Conservation (phyloP, 2,888 invertebrate genomes). For the Agrotis segetum region DNA sequence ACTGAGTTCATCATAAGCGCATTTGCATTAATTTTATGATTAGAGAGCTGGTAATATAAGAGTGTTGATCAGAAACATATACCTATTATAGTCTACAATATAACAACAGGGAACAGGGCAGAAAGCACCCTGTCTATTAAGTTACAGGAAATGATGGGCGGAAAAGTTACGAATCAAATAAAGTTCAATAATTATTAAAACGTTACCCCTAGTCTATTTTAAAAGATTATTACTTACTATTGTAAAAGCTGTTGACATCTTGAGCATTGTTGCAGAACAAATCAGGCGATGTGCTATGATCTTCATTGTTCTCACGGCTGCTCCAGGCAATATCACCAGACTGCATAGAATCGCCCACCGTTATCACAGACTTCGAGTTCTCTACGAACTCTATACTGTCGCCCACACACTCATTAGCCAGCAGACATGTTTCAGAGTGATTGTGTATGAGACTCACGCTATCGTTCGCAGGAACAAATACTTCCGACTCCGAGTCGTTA, state of each 20-base stretch:
- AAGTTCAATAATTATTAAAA: constrained; percentile 1
- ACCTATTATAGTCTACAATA: neutral
- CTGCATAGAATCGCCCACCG: constrained; percentile 69
- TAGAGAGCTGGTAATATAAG: neutral
- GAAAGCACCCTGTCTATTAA: neutral
- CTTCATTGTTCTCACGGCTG: constrained; percentile 57
- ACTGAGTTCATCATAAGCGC: neutral
- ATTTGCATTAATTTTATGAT: neutral
- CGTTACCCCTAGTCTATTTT: neutral
- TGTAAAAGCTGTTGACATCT: constrained; percentile 63
- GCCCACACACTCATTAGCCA: constrained; percentile 80
- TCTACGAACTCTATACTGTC: constrained; percentile 80
- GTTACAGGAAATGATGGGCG: neutral
- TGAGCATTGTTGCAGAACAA: constrained; percentile 73
- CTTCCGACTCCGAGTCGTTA: constrained; percentile 75
- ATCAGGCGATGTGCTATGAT: constrained; percentile 64
- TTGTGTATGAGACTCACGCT: constrained; percentile 85
- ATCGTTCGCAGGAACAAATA: constrained; percentile 70
- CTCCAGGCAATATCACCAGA: constrained; percentile 56
- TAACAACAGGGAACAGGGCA: neutral
- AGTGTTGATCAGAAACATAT: neutral
- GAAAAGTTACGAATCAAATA: neutral
- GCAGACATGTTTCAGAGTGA: constrained; percentile 86
- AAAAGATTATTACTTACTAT: constrained; percentile 56
- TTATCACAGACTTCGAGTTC: constrained; percentile 74